Conservation (phyloP, 2,888 invertebrate species). For the Leptinotarsa peninsularis region DNA sequence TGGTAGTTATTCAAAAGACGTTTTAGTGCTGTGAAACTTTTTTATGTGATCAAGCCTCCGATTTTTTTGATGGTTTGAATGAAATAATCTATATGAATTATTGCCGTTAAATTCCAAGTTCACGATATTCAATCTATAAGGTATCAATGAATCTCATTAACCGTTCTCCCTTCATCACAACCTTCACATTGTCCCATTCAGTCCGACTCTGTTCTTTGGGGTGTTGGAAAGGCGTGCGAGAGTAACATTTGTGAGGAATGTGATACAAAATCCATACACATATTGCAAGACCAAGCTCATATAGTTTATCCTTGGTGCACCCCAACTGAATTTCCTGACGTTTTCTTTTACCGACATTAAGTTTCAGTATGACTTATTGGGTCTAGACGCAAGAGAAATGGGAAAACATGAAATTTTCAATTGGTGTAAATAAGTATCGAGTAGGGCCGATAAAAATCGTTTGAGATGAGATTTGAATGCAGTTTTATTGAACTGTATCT, state of each 20-base stretch:
- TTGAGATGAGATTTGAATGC: background rate
- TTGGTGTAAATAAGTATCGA: background rate
- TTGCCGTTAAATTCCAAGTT: too few species aligned
- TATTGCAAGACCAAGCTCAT: constrained; percentile 12
- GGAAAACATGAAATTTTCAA: background rate
- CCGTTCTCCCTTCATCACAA: background rate
- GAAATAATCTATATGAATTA: too few species aligned
- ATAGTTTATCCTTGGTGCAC: constrained; percentile 24
- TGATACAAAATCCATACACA: constrained; percentile 13
- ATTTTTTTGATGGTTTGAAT: too few species aligned
- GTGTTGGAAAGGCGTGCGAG: constrained; percentile 27
- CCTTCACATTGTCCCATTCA: background rate
- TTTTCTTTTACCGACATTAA: constrained; percentile 38
- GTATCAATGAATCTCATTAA: too few species aligned
- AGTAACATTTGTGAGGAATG: constrained; percentile 13
- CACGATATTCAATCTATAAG: too few species aligned
- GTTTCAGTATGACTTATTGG: constrained; percentile 32
- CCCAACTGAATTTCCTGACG: constrained; percentile 29
- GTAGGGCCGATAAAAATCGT: background rate
- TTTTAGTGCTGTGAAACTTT: too few species aligned
- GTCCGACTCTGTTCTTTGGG: constrained; percentile 8
- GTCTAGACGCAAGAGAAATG: constrained; percentile 26
- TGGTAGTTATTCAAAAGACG: too few species aligned
- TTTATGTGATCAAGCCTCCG: too few species aligned
- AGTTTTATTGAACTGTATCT: too few species aligned